These are phyloP conservation scores for Tortricodes alternella DNA, from an alignment of 2,888 invertebrate genomes.

Conservation along the genomic window DNA sequence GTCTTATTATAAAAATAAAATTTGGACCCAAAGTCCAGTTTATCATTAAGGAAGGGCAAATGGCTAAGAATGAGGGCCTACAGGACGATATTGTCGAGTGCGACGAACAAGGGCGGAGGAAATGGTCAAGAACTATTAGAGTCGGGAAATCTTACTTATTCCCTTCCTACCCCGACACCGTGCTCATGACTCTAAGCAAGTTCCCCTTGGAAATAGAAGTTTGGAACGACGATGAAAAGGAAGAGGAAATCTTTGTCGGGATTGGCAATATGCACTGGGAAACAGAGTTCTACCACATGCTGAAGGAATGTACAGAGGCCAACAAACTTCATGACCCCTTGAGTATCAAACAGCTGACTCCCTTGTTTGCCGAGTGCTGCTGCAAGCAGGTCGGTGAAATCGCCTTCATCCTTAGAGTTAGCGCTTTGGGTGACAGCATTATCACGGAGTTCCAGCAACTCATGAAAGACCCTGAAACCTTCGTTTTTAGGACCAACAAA, in stretches of 20 bases:
- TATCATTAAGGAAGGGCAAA: constrained; percentile 73
- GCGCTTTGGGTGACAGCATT: constrained; percentile 75
- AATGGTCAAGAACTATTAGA: constrained; percentile 68
- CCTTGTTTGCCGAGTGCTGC: constrained; percentile 59
- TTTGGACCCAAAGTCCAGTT: constrained; percentile 77
- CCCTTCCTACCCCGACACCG: constrained; percentile 69
- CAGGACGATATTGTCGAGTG: constrained; percentile 60
- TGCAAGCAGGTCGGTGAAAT: constrained; percentile 69
- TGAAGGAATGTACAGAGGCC: constrained; percentile 65
- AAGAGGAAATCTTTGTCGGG: constrained; percentile 69
- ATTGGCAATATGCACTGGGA: constrained; percentile 72
- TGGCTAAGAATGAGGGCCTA: constrained; percentile 52
- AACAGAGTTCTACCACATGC: constrained; percentile 71
- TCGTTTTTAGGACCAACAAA: constrained; percentile 72
- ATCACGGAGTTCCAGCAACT: constrained; percentile 73
- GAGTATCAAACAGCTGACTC: constrained; percentile 57
- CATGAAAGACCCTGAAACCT: constrained; percentile 62
- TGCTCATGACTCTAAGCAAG: constrained; percentile 67
- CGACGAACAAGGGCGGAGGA: constrained; percentile 57
- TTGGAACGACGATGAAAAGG: constrained; percentile 69
- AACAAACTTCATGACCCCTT: constrained; percentile 59
- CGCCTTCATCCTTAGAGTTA: constrained; percentile 71
- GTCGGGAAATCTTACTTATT: constrained; percentile 81
- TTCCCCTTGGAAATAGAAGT: constrained; percentile 78
- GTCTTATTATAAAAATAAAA: constrained; percentile 69